Percentiles rank a stretch among this genome's conserved stretches.
Conservation (phyloP, 2,888 invertebrate species). For the Chloroclystis v-ata region DNA sequence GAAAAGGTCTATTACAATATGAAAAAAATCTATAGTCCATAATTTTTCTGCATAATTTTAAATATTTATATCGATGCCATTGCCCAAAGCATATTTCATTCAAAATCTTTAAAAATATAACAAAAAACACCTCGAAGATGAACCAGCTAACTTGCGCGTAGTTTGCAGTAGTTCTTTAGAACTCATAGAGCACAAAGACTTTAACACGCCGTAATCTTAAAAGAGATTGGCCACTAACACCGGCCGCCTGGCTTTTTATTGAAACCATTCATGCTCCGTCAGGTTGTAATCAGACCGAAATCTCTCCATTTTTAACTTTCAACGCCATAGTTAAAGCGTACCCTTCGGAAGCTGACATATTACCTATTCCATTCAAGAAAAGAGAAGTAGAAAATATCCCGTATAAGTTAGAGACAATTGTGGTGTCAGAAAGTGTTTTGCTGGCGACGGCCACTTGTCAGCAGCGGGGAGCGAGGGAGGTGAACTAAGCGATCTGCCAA, state of each 20-base stretch:
- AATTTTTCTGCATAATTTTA: too few relatives aligned
- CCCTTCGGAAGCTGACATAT: background rate
- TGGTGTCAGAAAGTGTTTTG: slow-evolving; percentile 7
- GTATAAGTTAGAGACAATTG: background rate
- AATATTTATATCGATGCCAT: too few relatives aligned
- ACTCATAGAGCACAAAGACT: slow-evolving; percentile 16
- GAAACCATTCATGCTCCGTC: slow-evolving; percentile 50
- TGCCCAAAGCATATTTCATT: too few relatives aligned
- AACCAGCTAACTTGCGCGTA: too few relatives aligned
- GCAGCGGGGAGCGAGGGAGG: slow-evolving; percentile 24
- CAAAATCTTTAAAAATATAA: too few relatives aligned
- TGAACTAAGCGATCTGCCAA: slow-evolving; percentile 67
- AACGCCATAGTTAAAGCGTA: background rate
- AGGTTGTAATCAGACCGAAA: slow-evolving; percentile 42
- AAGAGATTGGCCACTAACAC: slow-evolving; percentile 50
- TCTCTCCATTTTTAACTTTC: slow-evolving; percentile 25
- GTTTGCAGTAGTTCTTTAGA: too few relatives aligned
- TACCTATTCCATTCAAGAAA: background rate
- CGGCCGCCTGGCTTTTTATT: slow-evolving; percentile 47
- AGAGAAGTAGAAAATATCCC: too few relatives aligned
- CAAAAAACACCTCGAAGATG: too few relatives aligned
- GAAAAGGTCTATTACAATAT: too few relatives aligned
- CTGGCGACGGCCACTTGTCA: slow-evolving; percentile 15
- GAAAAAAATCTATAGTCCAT: too few relatives aligned
- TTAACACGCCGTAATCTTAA: slow-evolving; percentile 50